Percentiles rank a stretch among this genome's conserved stretches.
Conservation (phyloP, 2,113 vertebrate species). For the Strix uralensis region DNA sequence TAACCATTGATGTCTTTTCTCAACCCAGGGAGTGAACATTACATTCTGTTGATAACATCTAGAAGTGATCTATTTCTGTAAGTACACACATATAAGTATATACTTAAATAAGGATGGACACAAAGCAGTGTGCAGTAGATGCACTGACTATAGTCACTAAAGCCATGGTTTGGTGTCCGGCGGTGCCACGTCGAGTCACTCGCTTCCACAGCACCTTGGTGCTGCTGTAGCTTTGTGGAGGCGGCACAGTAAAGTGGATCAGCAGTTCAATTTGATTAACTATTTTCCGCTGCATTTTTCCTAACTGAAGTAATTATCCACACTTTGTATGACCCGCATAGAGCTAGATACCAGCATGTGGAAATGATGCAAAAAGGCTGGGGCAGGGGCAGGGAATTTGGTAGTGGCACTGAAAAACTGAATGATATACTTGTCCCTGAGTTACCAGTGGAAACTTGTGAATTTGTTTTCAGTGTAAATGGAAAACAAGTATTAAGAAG, state of each 20-base stretch:
- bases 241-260: not conserved
- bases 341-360: not conserved
- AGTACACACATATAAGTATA: not conserved
- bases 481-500: not conserved
- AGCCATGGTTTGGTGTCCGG: not conserved
- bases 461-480: not conserved
- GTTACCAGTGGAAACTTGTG: not conserved
- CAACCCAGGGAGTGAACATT: not conserved
- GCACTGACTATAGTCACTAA: not conserved
- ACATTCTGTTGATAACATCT: not conserved
- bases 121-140: not conserved
- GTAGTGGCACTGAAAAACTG: not conserved
- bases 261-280: not conserved
- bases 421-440: not conserved
- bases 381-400: not conserved
- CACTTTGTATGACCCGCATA: not conserved
- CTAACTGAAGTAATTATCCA: not conserved
- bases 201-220: not conserved
- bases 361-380: not conserved
- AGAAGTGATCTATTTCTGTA: not conserved
- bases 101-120: not conserved
- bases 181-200: not conserved
- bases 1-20: not conserved
- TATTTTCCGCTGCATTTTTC: not conserved
- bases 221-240: not conserved